Percentiles rank a stretch among this genome's conserved stretches.
These are phyloP conservation scores for Drosophila barbarae DNA, from an alignment of 2,888 invertebrate species.

Conservation along the genomic window DNA sequence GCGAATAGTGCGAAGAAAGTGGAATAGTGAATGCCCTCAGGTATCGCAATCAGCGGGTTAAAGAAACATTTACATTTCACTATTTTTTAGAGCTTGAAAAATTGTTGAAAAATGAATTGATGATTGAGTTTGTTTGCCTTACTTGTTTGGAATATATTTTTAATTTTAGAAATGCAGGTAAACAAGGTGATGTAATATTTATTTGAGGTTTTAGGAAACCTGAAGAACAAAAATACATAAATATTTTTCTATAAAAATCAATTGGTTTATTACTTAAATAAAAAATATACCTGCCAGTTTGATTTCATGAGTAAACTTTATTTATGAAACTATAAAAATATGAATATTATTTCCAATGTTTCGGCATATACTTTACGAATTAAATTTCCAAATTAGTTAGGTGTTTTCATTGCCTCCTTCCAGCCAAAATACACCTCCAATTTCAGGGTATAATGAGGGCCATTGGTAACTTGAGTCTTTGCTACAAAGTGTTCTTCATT, in stretches of 20 bases:
- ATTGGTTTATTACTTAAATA: too few species aligned
- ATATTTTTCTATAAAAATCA: too few species aligned
- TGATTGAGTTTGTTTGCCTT: background rate
- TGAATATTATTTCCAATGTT: too few species aligned
- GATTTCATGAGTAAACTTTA: too few species aligned
- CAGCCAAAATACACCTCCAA: background rate
- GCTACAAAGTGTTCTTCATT: conserved; percentile 42
- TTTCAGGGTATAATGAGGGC: conserved; percentile 36
- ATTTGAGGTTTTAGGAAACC: background rate
- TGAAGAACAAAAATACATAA: background rate
- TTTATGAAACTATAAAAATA: too few species aligned
- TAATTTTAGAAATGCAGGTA: background rate
- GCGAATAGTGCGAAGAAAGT: conserved; percentile 7
- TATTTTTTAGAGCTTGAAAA: background rate
- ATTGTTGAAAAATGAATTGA: background rate
- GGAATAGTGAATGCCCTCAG: conserved; percentile 25
- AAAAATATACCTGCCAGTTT: too few species aligned
- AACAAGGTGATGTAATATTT: background rate
- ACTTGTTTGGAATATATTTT: background rate
- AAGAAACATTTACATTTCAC: conserved; percentile 2
- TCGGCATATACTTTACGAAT: too few species aligned
- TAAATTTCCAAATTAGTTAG: too few species aligned
- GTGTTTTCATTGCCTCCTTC: too few species aligned
- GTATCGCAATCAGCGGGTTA: conserved; percentile 13
- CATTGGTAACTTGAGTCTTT: conserved; percentile 54